Percentiles rank a stretch among this genome's conserved stretches.
phyloP scores from a whole-genome alignment of 2,113 vertebrate genomes.

The Stegostoma tigrinum region DNA sequence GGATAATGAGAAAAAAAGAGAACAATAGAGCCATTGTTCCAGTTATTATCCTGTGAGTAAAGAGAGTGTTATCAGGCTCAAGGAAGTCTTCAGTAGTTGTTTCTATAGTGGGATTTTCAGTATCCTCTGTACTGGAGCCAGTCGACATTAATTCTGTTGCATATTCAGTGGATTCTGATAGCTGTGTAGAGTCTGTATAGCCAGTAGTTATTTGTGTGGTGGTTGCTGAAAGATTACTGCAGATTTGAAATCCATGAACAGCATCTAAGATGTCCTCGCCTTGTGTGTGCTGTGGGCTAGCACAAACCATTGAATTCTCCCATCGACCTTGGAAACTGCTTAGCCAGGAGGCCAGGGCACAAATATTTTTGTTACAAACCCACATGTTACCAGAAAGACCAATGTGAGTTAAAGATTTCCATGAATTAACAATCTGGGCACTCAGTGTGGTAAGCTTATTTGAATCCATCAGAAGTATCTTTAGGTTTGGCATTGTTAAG shows the following conservation, averaged over 20 bases:
- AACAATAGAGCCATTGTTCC: conserved; percentile 98
- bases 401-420: conserved; percentile 76
- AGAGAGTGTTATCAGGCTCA: conserved; percentile 83
- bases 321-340: conserved; percentile 91
- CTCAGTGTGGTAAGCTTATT: conserved; percentile 90
- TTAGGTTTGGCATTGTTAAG: conserved; percentile 91
- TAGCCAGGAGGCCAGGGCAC: conserved; percentile 86
- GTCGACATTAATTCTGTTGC: conserved; percentile 61
- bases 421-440: conserved; percentile 75
- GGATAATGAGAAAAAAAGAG: conserved; percentile 99
- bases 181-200: conserved; percentile 54
- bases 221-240: conserved; percentile 88
- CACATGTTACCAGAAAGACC: conserved; percentile 93
- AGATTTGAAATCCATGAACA: conserved; percentile 95
- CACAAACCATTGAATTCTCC: conserved; percentile 93
- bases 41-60: conserved; percentile 93
- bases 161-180: conserved; percentile 70
- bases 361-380: conserved; percentile 96
- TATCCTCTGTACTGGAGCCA: conserved; percentile 50
- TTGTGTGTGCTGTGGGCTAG: conserved; percentile 91
- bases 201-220: conserved; percentile 69
- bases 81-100: conserved; percentile 72
- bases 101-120: conserved; percentile 47
- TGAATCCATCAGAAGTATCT: conserved; percentile 92
- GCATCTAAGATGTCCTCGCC: conserved; percentile 98